Base-by-base conservation (phyloP, 2,888 invertebrate genomes). In the Brachyptera putata region DNA sequence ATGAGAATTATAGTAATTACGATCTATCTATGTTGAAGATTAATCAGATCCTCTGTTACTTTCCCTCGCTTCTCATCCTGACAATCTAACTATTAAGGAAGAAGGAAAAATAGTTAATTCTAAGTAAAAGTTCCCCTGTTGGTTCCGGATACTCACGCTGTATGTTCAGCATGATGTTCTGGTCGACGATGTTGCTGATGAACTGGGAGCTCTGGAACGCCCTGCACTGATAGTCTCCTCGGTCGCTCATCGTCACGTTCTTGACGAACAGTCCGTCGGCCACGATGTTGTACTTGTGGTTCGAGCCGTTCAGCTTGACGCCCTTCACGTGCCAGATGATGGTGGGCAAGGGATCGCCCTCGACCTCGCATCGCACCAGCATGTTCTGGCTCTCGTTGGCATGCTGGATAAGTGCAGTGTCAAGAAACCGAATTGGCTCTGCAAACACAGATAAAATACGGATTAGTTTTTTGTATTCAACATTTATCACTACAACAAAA, bases 121-220 rank as follows among this genome's bases (percentile, higher is more conserved):
- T n/a, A n/a, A n/a, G n/a, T n/a, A n/a, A n/a, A n/a, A n/a, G n/a
- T n/a, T n/a, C n/a, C n/a, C n/a, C n/a, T n/a, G n/a, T n/a, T n/a
- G n/a, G n/a, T n/a, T n/a, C n/a, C n/a, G 68, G 65, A 67, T 70
- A 81, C 82, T 82, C 76, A 83, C 83, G 82, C 76, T 79, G 76
- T 67, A 83, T 79, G 72, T 78, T 78, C 68, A 83, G 75, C 68
- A 75, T 75, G 69, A 83, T 81, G 66, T 76, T 77, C 67, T 77
- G 76, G 67, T 79, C 79, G 68, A 77, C 74, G 65, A 82, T 75
- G 68, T 77, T 78, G 65, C 80, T 80, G 63, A 77, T 78, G 66
- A 74, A 75, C 60, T 74, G 71, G 18, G 68, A 68, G n/a, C 69
- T 64, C 71, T 82, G 82, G 67, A 77, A 77, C 55, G 82, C 83